Percentiles rank a stretch among this genome's conserved stretches.
Conservation (phyloP, 2,797 vertebrate species). For the Spondyliosoma cantharus region DNA sequence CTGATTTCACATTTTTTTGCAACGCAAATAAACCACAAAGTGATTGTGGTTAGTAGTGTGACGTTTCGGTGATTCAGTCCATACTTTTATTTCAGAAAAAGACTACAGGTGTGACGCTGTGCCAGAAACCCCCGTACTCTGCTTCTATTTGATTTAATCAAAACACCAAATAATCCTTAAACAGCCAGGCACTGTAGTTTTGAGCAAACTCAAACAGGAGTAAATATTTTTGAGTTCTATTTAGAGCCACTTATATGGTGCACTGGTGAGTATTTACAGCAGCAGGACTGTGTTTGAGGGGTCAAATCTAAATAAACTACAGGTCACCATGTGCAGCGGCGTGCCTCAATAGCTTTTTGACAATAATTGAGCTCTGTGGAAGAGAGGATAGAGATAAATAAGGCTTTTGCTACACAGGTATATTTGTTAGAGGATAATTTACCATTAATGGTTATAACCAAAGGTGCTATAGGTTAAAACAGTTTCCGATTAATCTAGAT, state of each 20-base stretch:
- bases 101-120: no score
- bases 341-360: background rate
- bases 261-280: constrained; percentile 29
- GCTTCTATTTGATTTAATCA: no score
- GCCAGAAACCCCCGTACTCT: no score
- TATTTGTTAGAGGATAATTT: background rate
- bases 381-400: background rate
- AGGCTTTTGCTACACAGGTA: background rate
- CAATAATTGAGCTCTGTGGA: background rate
- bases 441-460: background rate
- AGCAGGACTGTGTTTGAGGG: background rate
- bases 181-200: background rate
- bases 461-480: background rate
- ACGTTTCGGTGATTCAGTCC: no score
- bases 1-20: no score
- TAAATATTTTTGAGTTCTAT: constrained; percentile 48
- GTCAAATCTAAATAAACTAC: constrained; percentile 32
- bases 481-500: background rate
- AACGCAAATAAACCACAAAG: no score
- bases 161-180: background rate
- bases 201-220: constrained; percentile 13
- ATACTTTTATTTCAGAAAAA: no score
- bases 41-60: no score
- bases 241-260: constrained; percentile 18
- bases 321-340: background rate